A percentile compares a stretch with the other conserved stretches of the same genome.
Conservation (phyloP, 2,113 vertebrate genomes). For the Onychostruthus taczanowskii region DNA sequence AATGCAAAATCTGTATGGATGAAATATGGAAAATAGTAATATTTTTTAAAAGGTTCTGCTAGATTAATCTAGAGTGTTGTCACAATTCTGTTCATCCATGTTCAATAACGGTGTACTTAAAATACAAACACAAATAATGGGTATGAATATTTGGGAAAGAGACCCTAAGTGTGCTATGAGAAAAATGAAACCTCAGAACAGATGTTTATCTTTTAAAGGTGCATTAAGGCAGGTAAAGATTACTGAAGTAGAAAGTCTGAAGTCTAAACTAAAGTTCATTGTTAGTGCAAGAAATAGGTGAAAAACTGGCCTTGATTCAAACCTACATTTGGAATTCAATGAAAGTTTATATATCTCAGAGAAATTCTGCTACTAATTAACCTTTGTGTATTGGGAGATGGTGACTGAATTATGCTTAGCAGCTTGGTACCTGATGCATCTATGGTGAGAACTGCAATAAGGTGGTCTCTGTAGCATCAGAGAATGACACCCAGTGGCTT, state of each 20-base stretch:
- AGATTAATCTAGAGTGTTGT: not conserved
- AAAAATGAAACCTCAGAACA: not conserved
- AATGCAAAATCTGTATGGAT: not conserved
- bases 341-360: not conserved
- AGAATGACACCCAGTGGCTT: not conserved
- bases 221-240: not conserved
- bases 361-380: not conserved
- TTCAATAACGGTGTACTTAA: not conserved
- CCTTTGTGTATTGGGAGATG: not conserved
- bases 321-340: not conserved
- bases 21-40: not conserved
- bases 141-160: not conserved
- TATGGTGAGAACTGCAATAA: not conserved
- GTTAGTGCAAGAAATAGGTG: not conserved
- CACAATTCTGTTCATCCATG: not conserved
- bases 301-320: not conserved
- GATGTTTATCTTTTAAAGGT: not conserved
- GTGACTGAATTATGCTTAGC: not conserved
- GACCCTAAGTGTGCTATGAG: not conserved
- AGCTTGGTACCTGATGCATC: not conserved
- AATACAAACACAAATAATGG: not conserved
- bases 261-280: not conserved
- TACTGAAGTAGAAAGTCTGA: not conserved
- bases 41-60: not conserved
- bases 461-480: not conserved